A percentile compares a stretch with the other conserved stretches of the same genome.
Conservation (phyloP, 2,113 vertebrate genomes). For the Suricata suricatta region DNA sequence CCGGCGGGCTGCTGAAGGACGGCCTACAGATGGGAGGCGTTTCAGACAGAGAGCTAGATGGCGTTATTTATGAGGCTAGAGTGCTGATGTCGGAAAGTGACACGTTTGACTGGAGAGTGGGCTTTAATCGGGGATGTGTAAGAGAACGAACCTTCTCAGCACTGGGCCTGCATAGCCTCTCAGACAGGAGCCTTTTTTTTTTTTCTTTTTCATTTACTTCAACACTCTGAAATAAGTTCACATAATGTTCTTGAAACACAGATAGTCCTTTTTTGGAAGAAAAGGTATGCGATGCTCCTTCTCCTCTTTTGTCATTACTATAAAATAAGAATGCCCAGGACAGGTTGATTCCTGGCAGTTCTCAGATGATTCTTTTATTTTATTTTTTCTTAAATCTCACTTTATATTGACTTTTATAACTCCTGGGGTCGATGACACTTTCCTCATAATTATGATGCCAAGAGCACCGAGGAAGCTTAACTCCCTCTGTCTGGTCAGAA, state of each 20-base stretch:
- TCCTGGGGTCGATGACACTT: not conserved
- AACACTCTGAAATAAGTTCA: not conserved
- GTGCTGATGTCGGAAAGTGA: not conserved
- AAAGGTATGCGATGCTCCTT: not conserved
- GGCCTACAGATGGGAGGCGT: not conserved
- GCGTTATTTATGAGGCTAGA: not conserved
- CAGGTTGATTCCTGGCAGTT: not conserved
- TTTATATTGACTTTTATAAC: not conserved
- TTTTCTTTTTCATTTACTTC: not conserved
- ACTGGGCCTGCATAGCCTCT: not conserved
- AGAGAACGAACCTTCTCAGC: not conserved
- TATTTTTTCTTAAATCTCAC: not conserved
- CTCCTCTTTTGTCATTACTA: not conserved
- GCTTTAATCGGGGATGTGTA: not conserved
- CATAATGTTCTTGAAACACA: not conserved
- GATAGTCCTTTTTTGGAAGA: not conserved
- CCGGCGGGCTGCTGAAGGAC: not conserved
- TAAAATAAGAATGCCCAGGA: slow-evolving; percentile 33
- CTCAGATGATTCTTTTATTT: not conserved
- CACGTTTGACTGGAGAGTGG: no score
- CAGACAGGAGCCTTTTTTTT: not conserved
- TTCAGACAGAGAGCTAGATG: not conserved
- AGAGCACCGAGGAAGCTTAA: not conserved
- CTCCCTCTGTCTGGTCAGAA: not conserved
- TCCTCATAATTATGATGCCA: not conserved